Evolutionary conservation across 2,113 vertebrate genomes (phyloP).

Genomic region (Leptobrachium ailaonicum): DNA sequence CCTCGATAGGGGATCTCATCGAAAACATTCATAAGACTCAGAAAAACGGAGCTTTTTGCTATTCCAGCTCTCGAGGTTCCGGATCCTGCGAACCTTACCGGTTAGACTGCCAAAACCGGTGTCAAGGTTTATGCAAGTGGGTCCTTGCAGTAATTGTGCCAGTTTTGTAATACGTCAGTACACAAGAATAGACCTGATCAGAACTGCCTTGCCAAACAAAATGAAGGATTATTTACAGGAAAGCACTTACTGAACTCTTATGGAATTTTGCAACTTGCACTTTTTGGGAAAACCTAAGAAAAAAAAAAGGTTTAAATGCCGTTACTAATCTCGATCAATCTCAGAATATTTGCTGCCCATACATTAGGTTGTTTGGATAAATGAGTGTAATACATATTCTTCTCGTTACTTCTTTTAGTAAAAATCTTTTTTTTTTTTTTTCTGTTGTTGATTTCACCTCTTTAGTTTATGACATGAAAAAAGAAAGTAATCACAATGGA

Average conservation of each 20-base stretch:
- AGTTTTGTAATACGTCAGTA: constrained; percentile 98
- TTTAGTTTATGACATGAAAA: constrained; percentile 71
- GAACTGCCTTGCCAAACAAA: constrained; percentile 99
- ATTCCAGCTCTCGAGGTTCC: constrained; percentile 93
- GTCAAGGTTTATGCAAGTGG: constrained; percentile 98
- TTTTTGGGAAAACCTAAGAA: constrained; percentile 87
- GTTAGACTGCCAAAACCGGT: constrained; percentile 94
- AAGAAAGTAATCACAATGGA: constrained; percentile 79
- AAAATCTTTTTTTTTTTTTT: no score
- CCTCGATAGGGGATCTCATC: constrained; percentile 94
- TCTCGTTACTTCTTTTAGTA: no score
- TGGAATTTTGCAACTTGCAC: constrained; percentile 87
- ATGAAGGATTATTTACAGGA: constrained; percentile 99
- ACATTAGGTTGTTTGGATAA: constrained; percentile 63
- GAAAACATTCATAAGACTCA: constrained; percentile 97
- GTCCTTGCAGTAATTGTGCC: constrained; percentile 96
- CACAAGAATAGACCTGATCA: constrained; percentile 95
- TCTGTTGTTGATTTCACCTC: constrained; percentile 67
- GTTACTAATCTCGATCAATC: constrained; percentile 84
- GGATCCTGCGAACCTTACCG: constrained; percentile 91
- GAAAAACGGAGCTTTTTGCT: constrained; percentile 97
- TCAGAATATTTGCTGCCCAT: constrained; percentile 76
- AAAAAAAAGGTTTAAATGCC: constrained; percentile 74
- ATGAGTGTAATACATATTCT: constrained; percentile 59
- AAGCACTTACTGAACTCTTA: constrained; percentile 96